A percentile compares a stretch with the other conserved stretches of the same genome.
Conservation (phyloP, 2,888 invertebrate species). For the Altica lythri region DNA sequence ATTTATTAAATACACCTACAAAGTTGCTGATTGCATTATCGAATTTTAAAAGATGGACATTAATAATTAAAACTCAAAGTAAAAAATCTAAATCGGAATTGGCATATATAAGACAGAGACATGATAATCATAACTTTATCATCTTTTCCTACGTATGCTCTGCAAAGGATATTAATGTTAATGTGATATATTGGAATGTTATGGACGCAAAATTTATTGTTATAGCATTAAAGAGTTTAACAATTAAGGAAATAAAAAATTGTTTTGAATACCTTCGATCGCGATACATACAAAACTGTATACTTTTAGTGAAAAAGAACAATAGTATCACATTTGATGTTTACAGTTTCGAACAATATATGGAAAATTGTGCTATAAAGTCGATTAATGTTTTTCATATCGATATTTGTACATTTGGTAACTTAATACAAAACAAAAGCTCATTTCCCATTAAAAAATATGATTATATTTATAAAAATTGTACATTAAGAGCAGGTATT, state of each 20-base stretch:
- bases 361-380: constrained; percentile 4
- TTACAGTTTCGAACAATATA: neutral
- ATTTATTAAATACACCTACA: neutral
- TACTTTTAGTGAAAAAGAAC: neutral
- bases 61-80: neutral
- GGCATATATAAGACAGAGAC: neutral
- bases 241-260: neutral
- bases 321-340: constrained; percentile 1
- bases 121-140: neutral
- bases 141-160: neutral
- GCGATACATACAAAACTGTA: neutral
- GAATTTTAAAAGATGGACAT: neutral
- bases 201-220: neutral
- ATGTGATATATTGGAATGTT: neutral
- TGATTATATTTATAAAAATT: constrained; percentile 1
- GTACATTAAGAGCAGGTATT: constrained; percentile 19
- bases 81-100: neutral
- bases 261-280: neutral
- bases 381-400: neutral
- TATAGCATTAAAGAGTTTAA: neutral
- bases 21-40: neutral
- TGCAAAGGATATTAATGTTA: neutral
- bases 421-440: constrained; percentile 4
- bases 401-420: constrained; percentile 21
- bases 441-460: neutral